Base-by-base conservation (phyloP, 1,140 invertebrate genomes). In the Plutomurus gul region DNA sequence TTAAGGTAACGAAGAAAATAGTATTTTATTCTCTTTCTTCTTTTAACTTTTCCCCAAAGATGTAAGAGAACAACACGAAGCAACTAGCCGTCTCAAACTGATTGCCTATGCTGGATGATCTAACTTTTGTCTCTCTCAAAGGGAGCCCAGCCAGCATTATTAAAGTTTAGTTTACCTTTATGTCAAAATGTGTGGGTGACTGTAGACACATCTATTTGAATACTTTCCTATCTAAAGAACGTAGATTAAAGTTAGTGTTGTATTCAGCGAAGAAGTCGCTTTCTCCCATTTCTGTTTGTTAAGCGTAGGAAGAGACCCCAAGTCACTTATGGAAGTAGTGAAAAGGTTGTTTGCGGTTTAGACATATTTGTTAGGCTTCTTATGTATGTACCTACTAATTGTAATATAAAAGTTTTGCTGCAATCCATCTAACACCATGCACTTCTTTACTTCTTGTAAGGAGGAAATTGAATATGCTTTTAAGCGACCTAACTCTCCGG, bases 211-310 rank as follows among this genome's bases (percentile, higher is more conserved):
- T 30, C 13, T 30, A 65, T 65, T 65, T 33, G 56, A 27, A 30
- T 27, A n/a, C 25, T 33, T 16, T 65, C 27, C 7, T 65, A 33
- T 16, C 30, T 65, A 65, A 36, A 56, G 51, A 56, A 65, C 27
- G 36, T 65, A 65, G 56, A 65, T 65, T 65, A 65, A 65, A 65
- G 56, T 65, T 33, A 65, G 36, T 65, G 56, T 33, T 65, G 27
- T 65, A 65, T n/a, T n/a, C n/a, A n/a, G 36, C 11, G 56, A 65
- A 65, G 27, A 30, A 47, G 27, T 33, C n/a, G 22, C 13, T 1
- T 43, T 43, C n/a, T 8, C 36, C 27, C 36, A 30, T 65, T 33
- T 65, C 18, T 33, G 56, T 65, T 65, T 25, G 56, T 65, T 60
- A 65, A 16, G 27, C n/a, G 33, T 33, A 27, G 27, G 56, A 65